Evolutionary conservation across 2,888 invertebrate species (phyloP).

Genomic region (Hirtodrosophila confusa): DNA sequence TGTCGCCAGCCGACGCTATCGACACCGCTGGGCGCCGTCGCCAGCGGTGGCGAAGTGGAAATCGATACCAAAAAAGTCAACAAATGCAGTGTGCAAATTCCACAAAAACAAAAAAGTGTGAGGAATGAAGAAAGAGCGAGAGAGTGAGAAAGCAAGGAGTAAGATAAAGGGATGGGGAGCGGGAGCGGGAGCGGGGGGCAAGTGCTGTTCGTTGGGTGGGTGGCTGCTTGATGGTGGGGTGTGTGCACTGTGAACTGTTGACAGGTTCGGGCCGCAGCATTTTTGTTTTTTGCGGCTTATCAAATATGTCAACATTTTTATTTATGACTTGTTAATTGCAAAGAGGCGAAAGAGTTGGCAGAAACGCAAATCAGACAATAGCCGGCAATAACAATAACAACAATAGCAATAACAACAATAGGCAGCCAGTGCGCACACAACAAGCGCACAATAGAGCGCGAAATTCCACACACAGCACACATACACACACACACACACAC

Average conservation of each 20-base stretch:
- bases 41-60: slow-evolving; percentile 30
- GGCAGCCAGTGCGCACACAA: slow-evolving; percentile 37
- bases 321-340: slow-evolving; percentile 80
- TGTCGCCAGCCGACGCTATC: slow-evolving; percentile 39
- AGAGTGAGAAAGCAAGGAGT: neutral
- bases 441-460: slow-evolving; percentile 68
- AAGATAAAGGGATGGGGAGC: slow-evolving; percentile 1
- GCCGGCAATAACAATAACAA: slow-evolving; percentile 31
- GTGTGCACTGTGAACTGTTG: slow-evolving; percentile 20
- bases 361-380: slow-evolving; percentile 66
- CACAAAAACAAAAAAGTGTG: neutral
- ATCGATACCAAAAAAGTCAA: slow-evolving; percentile 48
- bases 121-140: neutral
- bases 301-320: slow-evolving; percentile 75
- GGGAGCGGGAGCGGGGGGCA: neutral
- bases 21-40: slow-evolving; percentile 31
- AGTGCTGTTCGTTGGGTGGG: too few species aligned
- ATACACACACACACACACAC: slow-evolving; percentile 6
- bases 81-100: slow-evolving; percentile 51
- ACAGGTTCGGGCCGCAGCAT: slow-evolving; percentile 40
- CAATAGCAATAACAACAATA: slow-evolving; percentile 32
- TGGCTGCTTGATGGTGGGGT: too few species aligned
- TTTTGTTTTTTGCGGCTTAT: slow-evolving; percentile 47
- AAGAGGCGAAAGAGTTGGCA: slow-evolving; percentile 68
- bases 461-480: slow-evolving; percentile 69